These are phyloP conservation scores for Zele albiditarsus DNA, from an alignment of 2,888 invertebrate genomes.

Conservation along the genomic window DNA sequence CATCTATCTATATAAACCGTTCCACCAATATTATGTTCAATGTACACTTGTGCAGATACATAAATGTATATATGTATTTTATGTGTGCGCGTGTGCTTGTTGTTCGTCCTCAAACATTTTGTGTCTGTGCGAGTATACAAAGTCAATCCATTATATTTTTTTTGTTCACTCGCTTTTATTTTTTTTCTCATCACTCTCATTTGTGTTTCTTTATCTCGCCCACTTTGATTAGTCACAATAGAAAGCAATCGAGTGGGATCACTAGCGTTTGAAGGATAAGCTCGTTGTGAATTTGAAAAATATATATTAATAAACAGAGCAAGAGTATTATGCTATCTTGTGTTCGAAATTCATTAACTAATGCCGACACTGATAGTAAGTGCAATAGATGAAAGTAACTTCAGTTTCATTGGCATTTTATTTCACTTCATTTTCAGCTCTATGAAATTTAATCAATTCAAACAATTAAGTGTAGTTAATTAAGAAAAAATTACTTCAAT, in stretches of 20 bases:
- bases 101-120: conserved; percentile 43
- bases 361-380: no score
- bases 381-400: no score
- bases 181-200: conserved; percentile 5
- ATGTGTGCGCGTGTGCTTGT: conserved; percentile 24
- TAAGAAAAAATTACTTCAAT: not conserved
- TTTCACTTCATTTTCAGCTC: no score
- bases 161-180: conserved; percentile 18
- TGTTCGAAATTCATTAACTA: no score
- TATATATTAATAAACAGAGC: no score
- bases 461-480: not conserved
- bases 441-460: no score
- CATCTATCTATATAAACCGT: conserved; percentile 36
- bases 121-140: conserved; percentile 27
- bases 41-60: conserved; percentile 3
- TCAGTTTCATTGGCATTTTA: no score
- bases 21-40: conserved; percentile 27
- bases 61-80: not conserved
- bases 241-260: not conserved
- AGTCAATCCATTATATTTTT: conserved; percentile 42
- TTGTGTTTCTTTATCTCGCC: conserved; percentile 20
- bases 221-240: conserved; percentile 8
- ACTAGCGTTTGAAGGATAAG: not conserved
- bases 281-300: not conserved
- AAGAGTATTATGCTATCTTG: no score